phyloP scores from a whole-genome alignment of 2,888 invertebrate species.

The Saturnia pavonia region DNA sequence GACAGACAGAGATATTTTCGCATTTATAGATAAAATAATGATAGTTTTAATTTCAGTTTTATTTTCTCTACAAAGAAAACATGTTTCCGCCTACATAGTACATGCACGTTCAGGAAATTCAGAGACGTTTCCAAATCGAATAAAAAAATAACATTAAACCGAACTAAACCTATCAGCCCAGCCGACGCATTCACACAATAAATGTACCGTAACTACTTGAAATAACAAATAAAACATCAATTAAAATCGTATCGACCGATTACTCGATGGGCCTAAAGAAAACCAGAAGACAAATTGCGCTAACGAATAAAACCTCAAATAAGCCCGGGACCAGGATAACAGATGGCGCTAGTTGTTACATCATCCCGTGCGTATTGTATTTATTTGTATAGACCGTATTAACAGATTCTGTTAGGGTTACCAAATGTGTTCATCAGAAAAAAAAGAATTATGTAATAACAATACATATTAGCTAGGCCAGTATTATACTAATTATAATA shows the following conservation, averaged over 20 bases:
- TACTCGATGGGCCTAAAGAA: constrained; percentile 37
- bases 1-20: too few relatives aligned
- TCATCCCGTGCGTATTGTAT: constrained; percentile 39
- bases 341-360: constrained; percentile 45
- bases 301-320: constrained; percentile 31
- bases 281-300: constrained; percentile 30
- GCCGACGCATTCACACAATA: constrained; percentile 21
- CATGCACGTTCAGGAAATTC: not conserved
- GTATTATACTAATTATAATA: too few relatives aligned
- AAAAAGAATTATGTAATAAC: not conserved
- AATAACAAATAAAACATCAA: constrained; percentile 29
- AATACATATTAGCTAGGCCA: too few relatives aligned
- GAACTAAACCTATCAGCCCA: constrained; percentile 17
- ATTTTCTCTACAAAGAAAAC: not conserved
- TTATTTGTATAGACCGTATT: constrained; percentile 40
- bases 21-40: not conserved
- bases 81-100: not conserved
- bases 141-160: constrained; percentile 12
- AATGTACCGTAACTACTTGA: constrained; percentile 19
- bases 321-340: constrained; percentile 36
- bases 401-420: constrained; percentile 29
- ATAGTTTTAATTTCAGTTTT: not conserved
- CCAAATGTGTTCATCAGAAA: not conserved
- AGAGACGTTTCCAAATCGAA: constrained; percentile 12
- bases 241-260: constrained; percentile 33